These are phyloP conservation scores for Anomalospiza imberbis DNA, from an alignment of 2,797 vertebrate species.

Conservation along the genomic window DNA sequence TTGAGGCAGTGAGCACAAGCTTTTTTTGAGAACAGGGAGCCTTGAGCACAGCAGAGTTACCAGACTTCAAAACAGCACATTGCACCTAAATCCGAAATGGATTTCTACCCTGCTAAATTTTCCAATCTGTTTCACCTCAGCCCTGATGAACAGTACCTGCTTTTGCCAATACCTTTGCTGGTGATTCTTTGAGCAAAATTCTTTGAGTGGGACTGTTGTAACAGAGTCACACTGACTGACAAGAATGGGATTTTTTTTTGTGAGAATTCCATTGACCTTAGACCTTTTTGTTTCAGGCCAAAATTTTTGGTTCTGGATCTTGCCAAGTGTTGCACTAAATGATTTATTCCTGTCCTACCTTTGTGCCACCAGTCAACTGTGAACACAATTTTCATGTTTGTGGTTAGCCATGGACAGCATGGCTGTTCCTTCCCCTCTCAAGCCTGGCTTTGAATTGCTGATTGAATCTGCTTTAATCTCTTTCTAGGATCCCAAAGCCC, in stretches of 20 bases:
- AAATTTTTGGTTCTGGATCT: not conserved
- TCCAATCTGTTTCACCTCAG: no score
- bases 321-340: not conserved
- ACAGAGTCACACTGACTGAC: not conserved
- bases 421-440: not conserved
- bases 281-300: not conserved
- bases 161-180: not conserved
- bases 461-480: not conserved
- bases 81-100: no score
- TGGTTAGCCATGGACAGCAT: not conserved
- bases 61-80: no score
- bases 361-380: not conserved
- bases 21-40: no score
- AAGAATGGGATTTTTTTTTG: fast-evolving
- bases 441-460: not conserved
- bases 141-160: not conserved
- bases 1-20: no score
- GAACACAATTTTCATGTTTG: not conserved
- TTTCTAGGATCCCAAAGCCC: not conserved
- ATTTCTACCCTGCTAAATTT: no score
- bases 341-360: not conserved
- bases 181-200: not conserved
- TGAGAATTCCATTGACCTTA: not conserved
- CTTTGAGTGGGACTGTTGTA: no score
- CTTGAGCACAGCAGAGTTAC: no score